A percentile compares a stretch with the other conserved stretches of the same genome.
These are phyloP conservation scores for Willowsia nigromaculata DNA, from an alignment of 2,888 invertebrate genomes.

Conservation along the genomic window DNA sequence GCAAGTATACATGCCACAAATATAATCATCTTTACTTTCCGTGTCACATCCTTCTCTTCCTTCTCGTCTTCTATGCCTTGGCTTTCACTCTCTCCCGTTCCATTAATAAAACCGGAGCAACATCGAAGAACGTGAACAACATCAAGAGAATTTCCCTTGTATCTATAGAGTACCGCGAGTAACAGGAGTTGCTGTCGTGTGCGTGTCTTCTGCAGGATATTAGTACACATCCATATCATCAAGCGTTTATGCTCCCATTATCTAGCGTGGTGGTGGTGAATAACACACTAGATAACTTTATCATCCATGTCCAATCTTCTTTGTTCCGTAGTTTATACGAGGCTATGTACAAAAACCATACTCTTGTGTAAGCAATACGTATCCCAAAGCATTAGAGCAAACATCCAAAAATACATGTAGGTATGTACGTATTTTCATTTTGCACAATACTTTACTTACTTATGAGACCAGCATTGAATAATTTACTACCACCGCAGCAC, in stretches of 20 bases:
- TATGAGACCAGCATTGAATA: not conserved
- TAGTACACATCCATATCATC: not conserved
- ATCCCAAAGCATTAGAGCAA: not conserved
- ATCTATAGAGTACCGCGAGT: not conserved
- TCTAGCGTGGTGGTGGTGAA: not conserved
- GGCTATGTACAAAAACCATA: too few relatives aligned
- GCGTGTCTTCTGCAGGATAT: not conserved
- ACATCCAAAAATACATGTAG: not conserved
- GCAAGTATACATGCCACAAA: not conserved
- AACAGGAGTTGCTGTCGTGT: not conserved
- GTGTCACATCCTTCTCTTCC: not conserved
- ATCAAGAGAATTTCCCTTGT: not conserved
- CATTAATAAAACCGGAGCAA: not conserved
- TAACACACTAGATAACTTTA: not conserved
- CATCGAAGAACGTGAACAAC: not conserved
- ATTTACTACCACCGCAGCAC: constrained; percentile 6
- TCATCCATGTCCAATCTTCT: constrained; percentile 5
- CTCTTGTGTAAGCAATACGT: not conserved
- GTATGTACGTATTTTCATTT: not conserved
- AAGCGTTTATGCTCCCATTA: not conserved
- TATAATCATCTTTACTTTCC: not conserved
- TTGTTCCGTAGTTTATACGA: not conserved
- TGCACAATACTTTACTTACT: not conserved
- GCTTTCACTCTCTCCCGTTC: not conserved
- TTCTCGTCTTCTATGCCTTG: not conserved